Base-by-base conservation (phyloP, 2,888 invertebrate genomes). In the Syritta pipiens region DNA sequence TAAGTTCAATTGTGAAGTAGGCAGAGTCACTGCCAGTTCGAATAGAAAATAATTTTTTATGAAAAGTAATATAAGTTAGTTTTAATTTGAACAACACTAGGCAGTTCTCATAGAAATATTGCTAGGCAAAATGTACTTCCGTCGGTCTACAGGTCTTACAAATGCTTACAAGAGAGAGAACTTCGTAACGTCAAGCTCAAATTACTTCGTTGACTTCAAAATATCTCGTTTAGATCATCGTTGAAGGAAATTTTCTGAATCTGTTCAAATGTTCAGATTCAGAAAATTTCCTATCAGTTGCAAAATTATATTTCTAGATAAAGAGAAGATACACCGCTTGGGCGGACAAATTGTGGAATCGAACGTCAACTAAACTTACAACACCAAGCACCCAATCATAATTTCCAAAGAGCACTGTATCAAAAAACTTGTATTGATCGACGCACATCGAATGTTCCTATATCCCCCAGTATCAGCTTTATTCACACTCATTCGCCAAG, bases 291-390 rank as follows among this genome's bases (percentile, higher is more conserved):
- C 28, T 17, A 48, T 14, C 12, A 14, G 4, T 1, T 35, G 14
- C 14, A n/a, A 4, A 35, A 35, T 35, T 32, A 2, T 32, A 35
- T 35, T 35, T 35, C 14, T 35, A 35, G 35, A 12, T 35, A 14
- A n/a, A 35, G 14, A 35, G 35, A 72, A 65, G 14, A 32, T 84
- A 28, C 67, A 84, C 12, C 72, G 83, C 48, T 83, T 83, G 6
- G 17, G 35, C 9, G 35, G 83, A 32, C 57, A 85, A 5, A 57
- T 84, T 4, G 22, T 53, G 9, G 37, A 82, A 44, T 59, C 83
- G 6, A 10, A 57, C 1, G 22, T 82, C 5, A 6, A 51, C n/a
- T 63, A n/a, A n/a, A n/a, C n/a, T n/a, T n/a, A 49, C n/a, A 48
- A 72, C 5, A 57, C 65, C 55, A 67, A 37, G 10, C 28, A 55